phyloP scores from a whole-genome alignment of 2,888 invertebrate genomes.

The Protonemura montana region DNA sequence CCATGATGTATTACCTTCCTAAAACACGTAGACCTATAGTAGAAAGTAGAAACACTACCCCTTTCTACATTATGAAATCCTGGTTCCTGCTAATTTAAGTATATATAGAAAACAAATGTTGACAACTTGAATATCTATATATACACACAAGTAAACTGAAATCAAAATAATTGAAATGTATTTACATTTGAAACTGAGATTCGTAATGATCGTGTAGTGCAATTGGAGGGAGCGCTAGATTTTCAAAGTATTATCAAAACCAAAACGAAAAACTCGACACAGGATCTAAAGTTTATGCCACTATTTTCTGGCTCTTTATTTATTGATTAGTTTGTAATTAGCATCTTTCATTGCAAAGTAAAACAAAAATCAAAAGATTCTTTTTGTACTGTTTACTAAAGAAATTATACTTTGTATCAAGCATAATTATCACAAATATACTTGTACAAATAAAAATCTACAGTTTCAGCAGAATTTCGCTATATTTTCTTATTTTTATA shows the following conservation, averaged over 20 bases:
- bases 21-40: neutral
- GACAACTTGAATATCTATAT: neutral
- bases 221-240: neutral
- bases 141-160: neutral
- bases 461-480: neutral
- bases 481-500: neutral
- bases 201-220: neutral
- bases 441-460: constrained; percentile 19
- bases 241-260: constrained; percentile 2
- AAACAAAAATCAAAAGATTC: neutral
- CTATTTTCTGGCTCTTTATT: neutral
- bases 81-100: constrained; percentile 17
- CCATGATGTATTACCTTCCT: neutral
- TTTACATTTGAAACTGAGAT: neutral
- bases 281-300: constrained; percentile 7
- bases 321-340: constrained; percentile 23
- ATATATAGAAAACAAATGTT: constrained; percentile 15
- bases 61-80: neutral
- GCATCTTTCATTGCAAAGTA: neutral
- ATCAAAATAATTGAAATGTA: neutral
- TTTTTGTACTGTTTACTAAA: constrained; percentile 24
- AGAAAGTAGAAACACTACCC: neutral
- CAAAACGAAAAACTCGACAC: neutral
- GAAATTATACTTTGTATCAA: constrained; percentile 20
- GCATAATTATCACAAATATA: constrained; percentile 4